These are phyloP conservation scores for Ecdyonurus torrentis DNA, from an alignment of 2,888 invertebrate species.

Conservation along the genomic window DNA sequence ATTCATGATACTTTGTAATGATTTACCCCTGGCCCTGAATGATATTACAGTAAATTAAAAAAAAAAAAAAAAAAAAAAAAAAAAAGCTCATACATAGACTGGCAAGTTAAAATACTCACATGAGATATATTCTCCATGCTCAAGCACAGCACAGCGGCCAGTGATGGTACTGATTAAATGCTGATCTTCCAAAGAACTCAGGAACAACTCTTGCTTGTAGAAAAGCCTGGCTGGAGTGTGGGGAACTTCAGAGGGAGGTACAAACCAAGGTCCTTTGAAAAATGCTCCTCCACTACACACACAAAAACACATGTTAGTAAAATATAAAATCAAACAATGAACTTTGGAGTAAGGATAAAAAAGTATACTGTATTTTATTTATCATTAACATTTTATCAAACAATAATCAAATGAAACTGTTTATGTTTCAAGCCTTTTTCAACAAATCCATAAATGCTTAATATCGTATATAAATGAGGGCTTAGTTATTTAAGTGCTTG, in stretches of 20 bases:
- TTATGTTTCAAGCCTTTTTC: too few relatives aligned
- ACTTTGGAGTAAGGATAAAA: not conserved
- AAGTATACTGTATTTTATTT: not conserved
- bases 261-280: slow-evolving; percentile 88
- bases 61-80: slow-evolving; percentile 1
- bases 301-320: slow-evolving; percentile 7
- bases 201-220: slow-evolving; percentile 84
- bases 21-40: not conserved
- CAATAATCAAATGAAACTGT: not conserved
- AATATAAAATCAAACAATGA: not conserved
- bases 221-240: slow-evolving; percentile 63
- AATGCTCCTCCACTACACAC: slow-evolving; percentile 65
- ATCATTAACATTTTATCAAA: not conserved
- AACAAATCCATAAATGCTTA: too few relatives aligned
- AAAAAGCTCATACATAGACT: not conserved
- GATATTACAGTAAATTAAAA: not conserved
- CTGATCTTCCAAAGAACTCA: slow-evolving; percentile 81
- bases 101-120: slow-evolving; percentile 37
- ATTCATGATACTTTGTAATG: not conserved
- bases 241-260: slow-evolving; percentile 74
- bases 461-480: too few relatives aligned
- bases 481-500: too few relatives aligned
- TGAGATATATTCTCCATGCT: slow-evolving; percentile 75
- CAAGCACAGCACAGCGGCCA: slow-evolving; percentile 79
- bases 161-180: slow-evolving; percentile 82